These are phyloP conservation scores for Pantherophis vulpinus DNA, from an alignment of 2,797 vertebrate genomes.

Conservation along the genomic window DNA sequence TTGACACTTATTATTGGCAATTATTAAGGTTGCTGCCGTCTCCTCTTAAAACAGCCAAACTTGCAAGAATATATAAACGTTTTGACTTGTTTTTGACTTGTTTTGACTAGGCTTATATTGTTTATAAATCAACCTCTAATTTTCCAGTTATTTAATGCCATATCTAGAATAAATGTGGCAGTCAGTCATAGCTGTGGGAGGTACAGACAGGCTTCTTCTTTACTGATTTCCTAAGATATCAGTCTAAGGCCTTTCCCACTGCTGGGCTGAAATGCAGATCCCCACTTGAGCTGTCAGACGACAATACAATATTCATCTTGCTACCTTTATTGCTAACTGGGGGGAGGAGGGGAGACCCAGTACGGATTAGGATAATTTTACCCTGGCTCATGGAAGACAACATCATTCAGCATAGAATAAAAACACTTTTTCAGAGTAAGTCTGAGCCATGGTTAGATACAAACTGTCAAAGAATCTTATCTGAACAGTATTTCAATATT, in stretches of 20 bases:
- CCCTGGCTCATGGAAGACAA: background rate
- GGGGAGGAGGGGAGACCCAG: fast-evolving
- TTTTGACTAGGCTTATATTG: background rate
- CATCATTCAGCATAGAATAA: background rate
- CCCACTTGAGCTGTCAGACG: background rate
- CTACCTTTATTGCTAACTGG: background rate
- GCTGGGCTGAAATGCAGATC: background rate
- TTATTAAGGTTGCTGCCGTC: background rate
- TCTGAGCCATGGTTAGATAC: background rate
- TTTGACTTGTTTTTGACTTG: background rate
- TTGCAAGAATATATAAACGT: background rate
- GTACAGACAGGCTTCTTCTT: background rate
- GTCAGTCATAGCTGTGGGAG: background rate
- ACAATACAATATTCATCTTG: background rate
- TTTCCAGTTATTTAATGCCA: background rate
- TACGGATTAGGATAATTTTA: background rate
- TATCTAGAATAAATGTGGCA: background rate
- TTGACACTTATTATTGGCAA: background rate
- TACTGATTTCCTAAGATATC: background rate
- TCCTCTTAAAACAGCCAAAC: background rate
- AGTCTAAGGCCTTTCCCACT: background rate
- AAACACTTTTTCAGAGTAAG: background rate
- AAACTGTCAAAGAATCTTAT: background rate
- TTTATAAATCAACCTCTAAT: background rate
- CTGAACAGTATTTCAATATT: background rate